Base-by-base conservation (phyloP, 2,888 invertebrate genomes). In the Dermolepida albohirtum region DNA sequence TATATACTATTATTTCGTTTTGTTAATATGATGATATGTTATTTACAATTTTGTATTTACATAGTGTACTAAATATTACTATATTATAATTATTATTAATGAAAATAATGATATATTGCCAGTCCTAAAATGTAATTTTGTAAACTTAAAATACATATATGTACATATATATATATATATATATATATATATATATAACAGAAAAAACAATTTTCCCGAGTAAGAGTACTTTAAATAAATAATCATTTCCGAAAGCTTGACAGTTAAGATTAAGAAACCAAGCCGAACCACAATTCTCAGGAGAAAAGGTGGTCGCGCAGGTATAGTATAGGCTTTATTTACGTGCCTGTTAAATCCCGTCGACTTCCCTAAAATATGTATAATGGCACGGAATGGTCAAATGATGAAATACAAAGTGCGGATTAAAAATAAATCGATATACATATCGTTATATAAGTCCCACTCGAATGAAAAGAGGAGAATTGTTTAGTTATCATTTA, bases 181-280 rank as follows among this genome's bases (percentile, higher is more conserved):
- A 11, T 6, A 17, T 17, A 22, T 49, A 16, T 49, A 16, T 17
- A 49, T 11, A 49, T 14, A 29, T 10, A 51, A 44, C 44, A 44
- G 12, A 29, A 51, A 51, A 51, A 51, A 51, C 22, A 22, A 51
- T 27, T 51, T 51, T 51, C 14, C 34, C 2, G 14, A 54, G 34
- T 54, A 34, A 12, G 22, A 34, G 17, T 27, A 43, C 12, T 57
- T 57, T 57, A 57, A 57, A 57, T 57, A 57, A 57, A 57, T 57
- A 57, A 44, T 43, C 57, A 57, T 57, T 57, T 57, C 57, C 43
- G 27, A 57, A 57, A 44, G 43, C 57, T 57, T 57, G 57, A 57
- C 57, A 57, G 57, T 44, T 44, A 22, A 57, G 57, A 57, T 57
- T 57, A 57, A 57, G 57, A 57, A 57, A 57, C 41, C 27, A 57